Evolutionary conservation across 1,140 invertebrate species (phyloP).

Genomic region (Diachasmimorpha longicaudata): DNA sequence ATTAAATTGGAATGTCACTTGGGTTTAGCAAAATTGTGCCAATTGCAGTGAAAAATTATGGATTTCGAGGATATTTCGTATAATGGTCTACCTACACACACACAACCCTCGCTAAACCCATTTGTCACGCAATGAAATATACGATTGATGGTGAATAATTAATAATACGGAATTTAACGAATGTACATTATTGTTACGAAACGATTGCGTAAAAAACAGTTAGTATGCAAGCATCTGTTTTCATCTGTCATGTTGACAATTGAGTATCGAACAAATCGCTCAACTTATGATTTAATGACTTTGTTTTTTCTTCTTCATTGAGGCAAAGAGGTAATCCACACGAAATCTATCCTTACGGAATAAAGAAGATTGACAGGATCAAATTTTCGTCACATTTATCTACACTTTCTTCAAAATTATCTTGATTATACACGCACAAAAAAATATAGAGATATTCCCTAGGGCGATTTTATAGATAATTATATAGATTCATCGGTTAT

Average conservation of each 20-base stretch:
- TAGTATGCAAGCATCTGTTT: conserved; percentile 32
- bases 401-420: too few species aligned
- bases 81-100: neutral
- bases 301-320: neutral
- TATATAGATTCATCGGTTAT: too few species aligned
- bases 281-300: neutral
- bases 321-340: neutral
- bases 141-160: too few species aligned
- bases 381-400: neutral
- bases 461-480: too few species aligned
- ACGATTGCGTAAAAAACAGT: conserved; percentile 1
- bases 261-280: conserved; percentile 11
- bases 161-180: too few species aligned
- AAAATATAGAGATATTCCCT: too few species aligned
- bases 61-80: neutral
- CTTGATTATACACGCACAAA: neutral
- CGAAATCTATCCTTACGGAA: neutral
- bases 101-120: conserved; percentile 35
- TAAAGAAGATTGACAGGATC: neutral
- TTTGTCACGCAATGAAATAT: neutral
- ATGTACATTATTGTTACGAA: too few species aligned
- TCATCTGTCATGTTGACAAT: conserved; percentile 6
- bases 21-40: neutral
- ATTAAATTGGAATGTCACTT: conserved; percentile 1
- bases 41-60: neutral